Base-by-base conservation (phyloP, 2,888 invertebrate genomes). In the Xanthorhoe designata region DNA sequence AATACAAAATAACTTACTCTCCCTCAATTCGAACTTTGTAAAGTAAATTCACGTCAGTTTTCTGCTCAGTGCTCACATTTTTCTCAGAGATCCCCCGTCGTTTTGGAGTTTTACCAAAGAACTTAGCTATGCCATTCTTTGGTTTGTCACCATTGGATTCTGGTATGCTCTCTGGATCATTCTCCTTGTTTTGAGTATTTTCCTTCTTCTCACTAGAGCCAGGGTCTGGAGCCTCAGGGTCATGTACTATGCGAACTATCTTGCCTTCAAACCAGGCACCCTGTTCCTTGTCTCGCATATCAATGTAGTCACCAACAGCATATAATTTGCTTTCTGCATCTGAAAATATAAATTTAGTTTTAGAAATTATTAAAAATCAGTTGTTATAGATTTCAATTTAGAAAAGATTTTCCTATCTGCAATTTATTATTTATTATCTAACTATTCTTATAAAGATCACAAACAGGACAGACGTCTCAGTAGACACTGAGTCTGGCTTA, bases 191-290 rank as follows among this genome's bases (percentile, higher is more conserved):
- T 52, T 70, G 62, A 58, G 69, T 58, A 5, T 52, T 65, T 17
- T 60, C 58, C 45, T 68, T 60, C 35, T 35, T 38, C 0, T 62
- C 38, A 5, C 45, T n/a, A 4, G 24, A 24, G 61, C 57, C 24
- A 1, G 56, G 56, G 13, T 24, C 38, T 7, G 62, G 13, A 55
- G 69, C 61, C 32, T 75, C 57, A 3, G 90, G 89, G 57, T 92
- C 85, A 35, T 83, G 79, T 0, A 94, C 91, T 72, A 96, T 95
- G 73, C 92, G 90, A 1, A 90, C 73, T 69, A 96, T 93, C 78
- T 92, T 94, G 0, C 95, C 96, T 87, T 97, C 97, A 84, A 95
- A 95, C 97, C 97, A 97, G 8, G 96, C 95, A 7, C 96, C 96
- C 76, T 94, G 89, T 57, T 92, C 90, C n/a, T 83, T 79, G 76